Conservation (phyloP, 2,113 vertebrate species). For the Piprites chloris region DNA sequence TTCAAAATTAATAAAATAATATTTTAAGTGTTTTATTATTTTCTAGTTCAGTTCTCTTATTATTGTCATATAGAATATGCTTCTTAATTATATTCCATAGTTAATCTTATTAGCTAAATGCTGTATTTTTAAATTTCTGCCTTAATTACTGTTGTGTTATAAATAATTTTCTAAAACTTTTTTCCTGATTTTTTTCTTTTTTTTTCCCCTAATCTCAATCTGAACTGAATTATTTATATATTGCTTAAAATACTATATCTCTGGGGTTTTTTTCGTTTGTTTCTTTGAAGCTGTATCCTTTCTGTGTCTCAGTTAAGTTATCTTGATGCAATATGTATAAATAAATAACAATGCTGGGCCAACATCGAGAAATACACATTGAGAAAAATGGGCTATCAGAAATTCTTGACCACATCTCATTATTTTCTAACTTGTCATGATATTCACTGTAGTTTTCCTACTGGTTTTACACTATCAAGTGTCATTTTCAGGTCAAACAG, state of each 20-base stretch:
- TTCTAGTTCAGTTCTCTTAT: background rate
- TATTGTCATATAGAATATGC: background rate
- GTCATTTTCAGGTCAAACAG: background rate
- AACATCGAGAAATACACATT: background rate
- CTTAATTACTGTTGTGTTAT: background rate
- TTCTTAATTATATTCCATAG: background rate
- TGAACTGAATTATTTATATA: background rate
- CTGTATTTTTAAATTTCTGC: background rate
- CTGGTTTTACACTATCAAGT: background rate
- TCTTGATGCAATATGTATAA: background rate
- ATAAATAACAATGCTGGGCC: background rate
- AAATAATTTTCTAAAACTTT: background rate
- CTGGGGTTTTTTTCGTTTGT: background rate
- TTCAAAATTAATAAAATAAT: background rate
- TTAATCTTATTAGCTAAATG: background rate
- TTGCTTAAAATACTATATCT: background rate
- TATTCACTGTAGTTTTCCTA: background rate
- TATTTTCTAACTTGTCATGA: background rate
- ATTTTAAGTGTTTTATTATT: background rate
- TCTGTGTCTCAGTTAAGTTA: background rate
- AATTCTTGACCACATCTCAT: background rate
- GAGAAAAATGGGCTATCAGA: background rate
- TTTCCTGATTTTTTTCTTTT: background rate
- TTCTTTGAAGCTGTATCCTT: background rate
- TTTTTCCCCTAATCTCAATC: rapidly evolving